A percentile compares a stretch with the other conserved stretches of the same genome.
phyloP scores from a whole-genome alignment of 2,113 vertebrate species.

The Aplodontia rufa region DNA sequence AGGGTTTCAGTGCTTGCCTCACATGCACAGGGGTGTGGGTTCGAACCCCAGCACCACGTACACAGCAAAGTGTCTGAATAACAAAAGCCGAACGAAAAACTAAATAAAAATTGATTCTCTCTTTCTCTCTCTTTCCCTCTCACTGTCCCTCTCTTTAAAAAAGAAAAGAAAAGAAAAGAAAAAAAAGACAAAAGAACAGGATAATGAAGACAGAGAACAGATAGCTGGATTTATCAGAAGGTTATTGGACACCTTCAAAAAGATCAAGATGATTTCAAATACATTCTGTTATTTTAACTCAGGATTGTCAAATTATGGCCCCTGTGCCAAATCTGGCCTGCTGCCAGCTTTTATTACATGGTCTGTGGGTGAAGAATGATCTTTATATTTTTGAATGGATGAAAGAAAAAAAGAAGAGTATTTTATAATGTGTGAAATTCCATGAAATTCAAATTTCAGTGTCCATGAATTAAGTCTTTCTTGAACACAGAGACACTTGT shows the following conservation, averaged over 20 bases:
- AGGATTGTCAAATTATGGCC: neutral
- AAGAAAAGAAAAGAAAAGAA: too few species aligned
- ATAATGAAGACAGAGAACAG: neutral
- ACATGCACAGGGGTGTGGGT: too few species aligned
- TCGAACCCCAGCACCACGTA: too few species aligned
- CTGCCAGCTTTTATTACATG: neutral
- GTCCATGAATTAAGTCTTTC: neutral
- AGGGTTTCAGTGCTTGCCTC: neutral
- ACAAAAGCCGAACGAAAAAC: too few species aligned
- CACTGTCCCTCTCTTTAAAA: too few species aligned
- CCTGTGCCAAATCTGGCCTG: neutral
- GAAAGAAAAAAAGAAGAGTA: neutral
- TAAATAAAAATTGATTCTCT: too few species aligned
- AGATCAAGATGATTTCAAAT: slow-evolving; percentile 28
- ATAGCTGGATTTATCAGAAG: neutral
- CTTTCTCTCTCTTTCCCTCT: too few species aligned
- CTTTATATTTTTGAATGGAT: neutral
- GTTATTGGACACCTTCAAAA: neutral
- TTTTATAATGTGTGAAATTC: neutral
- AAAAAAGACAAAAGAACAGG: slow-evolving; percentile 13
- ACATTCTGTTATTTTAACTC: slow-evolving; percentile 13
- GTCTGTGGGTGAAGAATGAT: neutral
- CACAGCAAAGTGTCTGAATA: too few species aligned
- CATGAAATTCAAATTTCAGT: slow-evolving; percentile 17
- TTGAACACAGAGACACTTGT: neutral